Percentiles rank a stretch among this genome's conserved stretches.
Conservation (phyloP, 2,888 invertebrate genomes). For the Tipula vernalis region DNA sequence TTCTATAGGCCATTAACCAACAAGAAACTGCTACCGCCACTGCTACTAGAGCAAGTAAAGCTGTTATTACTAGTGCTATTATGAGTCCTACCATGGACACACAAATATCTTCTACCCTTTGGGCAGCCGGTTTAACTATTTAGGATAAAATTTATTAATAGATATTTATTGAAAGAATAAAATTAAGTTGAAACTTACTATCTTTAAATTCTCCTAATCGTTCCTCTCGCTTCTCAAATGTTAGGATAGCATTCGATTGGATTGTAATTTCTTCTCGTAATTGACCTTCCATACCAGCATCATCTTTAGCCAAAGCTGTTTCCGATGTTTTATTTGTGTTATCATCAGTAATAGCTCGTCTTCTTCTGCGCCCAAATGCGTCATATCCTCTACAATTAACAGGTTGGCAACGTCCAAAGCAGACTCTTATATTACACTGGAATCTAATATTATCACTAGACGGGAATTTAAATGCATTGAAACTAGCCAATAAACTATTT, state of each 20-base stretch:
- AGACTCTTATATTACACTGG: constrained; percentile 91
- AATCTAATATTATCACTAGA: constrained; percentile 87
- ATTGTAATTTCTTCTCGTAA: constrained; percentile 87
- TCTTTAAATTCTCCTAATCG: constrained; percentile 66
- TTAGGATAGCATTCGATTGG: constrained; percentile 81
- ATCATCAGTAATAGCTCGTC: constrained; percentile 41
- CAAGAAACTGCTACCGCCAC: constrained; percentile 91
- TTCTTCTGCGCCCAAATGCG: constrained; percentile 72
- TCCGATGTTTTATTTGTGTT: constrained; percentile 24
- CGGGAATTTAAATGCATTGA: constrained; percentile 92
- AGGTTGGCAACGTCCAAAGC: constrained; percentile 90
- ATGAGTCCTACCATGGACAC: constrained; percentile 89
- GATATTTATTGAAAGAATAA: background rate
- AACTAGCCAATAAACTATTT: constrained; percentile 73
- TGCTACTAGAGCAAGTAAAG: constrained; percentile 79
- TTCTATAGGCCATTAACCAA: constrained; percentile 88
- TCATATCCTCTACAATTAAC: constrained; percentile 87
- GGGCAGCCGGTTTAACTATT: constrained; percentile 35
- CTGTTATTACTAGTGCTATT: constrained; percentile 83
- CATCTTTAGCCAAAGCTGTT: constrained; percentile 46
- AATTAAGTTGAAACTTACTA: constrained; percentile 37
- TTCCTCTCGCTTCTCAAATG: constrained; percentile 74
- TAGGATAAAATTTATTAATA: constrained; percentile 11
- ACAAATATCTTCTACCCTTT: constrained; percentile 71
- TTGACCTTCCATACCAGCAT: constrained; percentile 56